phyloP scores from a whole-genome alignment of 2,797 vertebrate species.

The Microchirus variegatus region DNA sequence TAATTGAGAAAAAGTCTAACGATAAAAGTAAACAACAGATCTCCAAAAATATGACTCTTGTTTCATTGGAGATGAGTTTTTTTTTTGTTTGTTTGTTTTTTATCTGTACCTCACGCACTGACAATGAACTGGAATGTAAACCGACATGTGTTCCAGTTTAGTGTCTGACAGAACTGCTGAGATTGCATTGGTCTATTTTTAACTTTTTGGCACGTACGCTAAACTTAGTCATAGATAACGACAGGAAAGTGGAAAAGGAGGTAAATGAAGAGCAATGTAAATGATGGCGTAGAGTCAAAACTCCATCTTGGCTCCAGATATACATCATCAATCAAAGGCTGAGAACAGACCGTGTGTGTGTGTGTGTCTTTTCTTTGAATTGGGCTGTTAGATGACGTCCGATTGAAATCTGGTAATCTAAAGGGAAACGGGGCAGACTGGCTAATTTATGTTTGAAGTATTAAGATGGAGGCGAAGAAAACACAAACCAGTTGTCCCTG shows the following conservation, averaged over 20 bases:
- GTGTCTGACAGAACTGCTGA: conserved; percentile 40
- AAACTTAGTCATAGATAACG: conserved; percentile 46
- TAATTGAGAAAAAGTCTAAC: conserved; percentile 17
- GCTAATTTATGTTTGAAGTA: too few species aligned
- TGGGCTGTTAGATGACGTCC: conserved; percentile 24
- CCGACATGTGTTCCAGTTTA: neutral
- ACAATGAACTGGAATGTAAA: neutral
- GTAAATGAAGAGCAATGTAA: conserved; percentile 32
- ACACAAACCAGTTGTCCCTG: too few species aligned
- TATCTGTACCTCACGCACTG: neutral
- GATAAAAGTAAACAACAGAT: conserved; percentile 3
- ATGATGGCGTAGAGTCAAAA: conserved; percentile 46
- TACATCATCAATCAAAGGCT: conserved; percentile 57
- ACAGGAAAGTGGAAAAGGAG: conserved; percentile 37
- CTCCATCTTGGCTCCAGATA: conserved; percentile 17
- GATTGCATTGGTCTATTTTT: conserved; percentile 44
- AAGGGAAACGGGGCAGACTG: conserved; percentile 28
- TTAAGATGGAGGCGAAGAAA: too few species aligned
- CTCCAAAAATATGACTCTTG: too few species aligned
- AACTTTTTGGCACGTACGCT: conserved; percentile 37
- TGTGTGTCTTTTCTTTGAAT: conserved; percentile 6
- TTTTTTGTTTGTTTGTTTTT: neutral
- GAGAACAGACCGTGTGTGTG: conserved; percentile 22
- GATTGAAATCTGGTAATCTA: conserved; percentile 39
- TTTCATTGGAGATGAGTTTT: too few species aligned